Evolutionary conservation across 2,888 invertebrate genomes (phyloP).

Genomic region (Xanthia icteritia): DNA sequence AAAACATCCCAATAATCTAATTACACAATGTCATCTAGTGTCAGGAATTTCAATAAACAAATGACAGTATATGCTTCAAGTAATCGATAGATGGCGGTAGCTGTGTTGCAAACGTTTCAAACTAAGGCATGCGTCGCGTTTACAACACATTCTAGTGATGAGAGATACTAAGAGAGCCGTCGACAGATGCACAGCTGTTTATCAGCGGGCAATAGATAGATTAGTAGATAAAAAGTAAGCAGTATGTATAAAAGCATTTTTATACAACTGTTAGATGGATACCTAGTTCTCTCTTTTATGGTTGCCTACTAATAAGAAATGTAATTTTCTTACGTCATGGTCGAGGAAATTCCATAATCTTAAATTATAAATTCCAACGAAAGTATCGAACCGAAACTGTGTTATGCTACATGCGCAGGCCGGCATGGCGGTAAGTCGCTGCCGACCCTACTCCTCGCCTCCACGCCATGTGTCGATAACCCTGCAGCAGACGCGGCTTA

Average conservation of each 20-base stretch:
- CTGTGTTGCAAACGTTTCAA: constrained; percentile 21
- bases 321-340: constrained; percentile 63
- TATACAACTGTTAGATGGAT: constrained; percentile 9
- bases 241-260: constrained; percentile 3
- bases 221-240: constrained; percentile 12
- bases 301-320: constrained; percentile 45
- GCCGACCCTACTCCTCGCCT: constrained; percentile 82
- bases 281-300: constrained; percentile 35
- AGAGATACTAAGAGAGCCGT: constrained; percentile 38
- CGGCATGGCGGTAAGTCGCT: constrained; percentile 70
- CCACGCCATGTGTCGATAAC: constrained; percentile 88
- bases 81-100: constrained; percentile 59
- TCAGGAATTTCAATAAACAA: constrained; percentile 29
- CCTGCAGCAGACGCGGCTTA: constrained; percentile 83
- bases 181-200: constrained; percentile 58
- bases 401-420: constrained; percentile 82
- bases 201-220: constrained; percentile 24
- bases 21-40: constrained; percentile 59
- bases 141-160: constrained; percentile 43
- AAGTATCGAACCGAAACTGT: constrained; percentile 85
- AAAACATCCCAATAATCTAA: constrained; percentile 51
- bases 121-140: constrained; percentile 16
- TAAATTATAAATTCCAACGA: constrained; percentile 73
- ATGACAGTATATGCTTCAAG: constrained; percentile 11
- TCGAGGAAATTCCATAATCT: constrained; percentile 68